Evolutionary conservation across 2,113 vertebrate species (phyloP).

Genomic region (Microcebus murinus): DNA sequence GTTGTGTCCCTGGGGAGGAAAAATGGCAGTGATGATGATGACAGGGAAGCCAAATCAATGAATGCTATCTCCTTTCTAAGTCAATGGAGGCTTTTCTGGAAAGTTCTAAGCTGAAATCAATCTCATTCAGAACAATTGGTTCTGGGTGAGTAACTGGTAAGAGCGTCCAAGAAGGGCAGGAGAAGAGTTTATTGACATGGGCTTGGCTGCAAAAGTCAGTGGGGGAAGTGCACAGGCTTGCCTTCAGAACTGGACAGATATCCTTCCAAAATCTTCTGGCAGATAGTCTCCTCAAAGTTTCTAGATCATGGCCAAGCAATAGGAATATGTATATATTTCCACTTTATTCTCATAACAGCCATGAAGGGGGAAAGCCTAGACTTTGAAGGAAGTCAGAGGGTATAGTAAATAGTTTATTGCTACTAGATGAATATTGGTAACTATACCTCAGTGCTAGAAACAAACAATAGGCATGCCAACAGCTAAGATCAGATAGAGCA

Average conservation of each 20-base stretch:
- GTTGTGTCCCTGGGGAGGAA: conserved; percentile 90
- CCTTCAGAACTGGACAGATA: neutral
- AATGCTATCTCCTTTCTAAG: neutral
- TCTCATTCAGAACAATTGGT: neutral
- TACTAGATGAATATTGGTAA: neutral
- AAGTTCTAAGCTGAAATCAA: neutral
- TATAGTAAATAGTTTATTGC: neutral
- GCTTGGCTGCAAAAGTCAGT: neutral
- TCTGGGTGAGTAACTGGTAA: neutral
- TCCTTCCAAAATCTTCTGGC: neutral
- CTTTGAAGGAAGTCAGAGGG: neutral
- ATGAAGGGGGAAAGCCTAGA: neutral
- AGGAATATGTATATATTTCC: neutral
- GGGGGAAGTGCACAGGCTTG: neutral
- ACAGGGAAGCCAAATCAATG: neutral
- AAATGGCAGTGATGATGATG: conserved; percentile 30
- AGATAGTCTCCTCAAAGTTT: neutral
- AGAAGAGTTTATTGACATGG: neutral
- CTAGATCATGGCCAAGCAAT: neutral
- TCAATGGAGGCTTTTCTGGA: neutral
- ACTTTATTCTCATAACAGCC: neutral
- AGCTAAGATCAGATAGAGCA: neutral
- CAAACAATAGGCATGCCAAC: neutral
- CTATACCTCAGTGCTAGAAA: neutral
- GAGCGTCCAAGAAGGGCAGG: neutral